Base-by-base conservation (phyloP, 1,140 invertebrate species). In the Caenorhabditis brenneri region DNA sequence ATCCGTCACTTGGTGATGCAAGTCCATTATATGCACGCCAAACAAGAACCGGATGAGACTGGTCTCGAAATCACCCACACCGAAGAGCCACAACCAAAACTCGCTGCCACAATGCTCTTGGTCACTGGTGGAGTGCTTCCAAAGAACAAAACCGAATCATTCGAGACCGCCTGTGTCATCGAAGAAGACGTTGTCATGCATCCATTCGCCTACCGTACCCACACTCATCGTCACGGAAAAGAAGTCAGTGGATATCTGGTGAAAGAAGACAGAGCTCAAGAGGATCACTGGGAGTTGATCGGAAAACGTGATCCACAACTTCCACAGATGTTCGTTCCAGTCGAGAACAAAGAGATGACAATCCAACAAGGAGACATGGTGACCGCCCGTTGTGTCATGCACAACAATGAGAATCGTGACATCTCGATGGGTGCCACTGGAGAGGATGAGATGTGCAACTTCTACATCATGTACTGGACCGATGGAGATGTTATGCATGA, bases 391-490 rank as follows among this genome's bases (percentile, higher is more conserved):
- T 99, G 97, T 91, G 96, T 95, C 3, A 96, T 97, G 95, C 92
- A 94, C 82, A 97, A 94, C 90, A 92, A 91, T 82, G 92, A 93
- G 60, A 91, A 93, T 84, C 93, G 91, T 24, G 84, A 69, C 15
- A 87, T 90, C 24, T 39, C 84, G 12, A 87, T 91, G 58, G 90
- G 95, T 0, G 91, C 94, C 9, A 97, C 96, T 19, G 95, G 95
- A 87, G 93, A 94, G 27, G 96, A 99, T 90, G 97, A 99, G 92
- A 99, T 99, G 97, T 99, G 97, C 92, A 99, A 99, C 92, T 98
- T 99, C 91, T 99, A 99, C 92, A 91, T 99, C 24, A 98, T 99
- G 96, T 99, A 98, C 92, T 99, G 96, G 92, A 95, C 96, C 0
- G 93, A 96, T 33, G 93, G 78, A 55, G 33, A 65, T 12, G 80